Evolutionary conservation across 1,140 invertebrate genomes (phyloP).

Genomic region (Harpegnathos saltator): DNA sequence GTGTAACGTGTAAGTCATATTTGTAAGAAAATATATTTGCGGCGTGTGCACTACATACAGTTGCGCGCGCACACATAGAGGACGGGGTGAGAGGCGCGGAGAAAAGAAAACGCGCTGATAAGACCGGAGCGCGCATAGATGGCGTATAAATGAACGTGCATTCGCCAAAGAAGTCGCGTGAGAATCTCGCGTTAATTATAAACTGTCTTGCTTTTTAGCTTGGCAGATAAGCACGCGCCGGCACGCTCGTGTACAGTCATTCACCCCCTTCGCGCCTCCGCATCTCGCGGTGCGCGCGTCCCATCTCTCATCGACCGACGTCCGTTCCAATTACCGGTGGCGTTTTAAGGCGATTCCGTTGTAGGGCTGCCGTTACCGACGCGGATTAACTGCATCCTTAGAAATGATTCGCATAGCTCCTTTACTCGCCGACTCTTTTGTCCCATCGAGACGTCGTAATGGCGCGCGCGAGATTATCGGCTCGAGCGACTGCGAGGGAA

Average conservation of each 20-base stretch:
- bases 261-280: constrained; percentile 43
- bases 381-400: constrained; percentile 80
- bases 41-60: not conserved
- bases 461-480: constrained; percentile 48
- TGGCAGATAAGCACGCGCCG: constrained; percentile 58
- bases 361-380: constrained; percentile 82
- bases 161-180: constrained; percentile 60
- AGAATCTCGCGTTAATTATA: constrained; percentile 61
- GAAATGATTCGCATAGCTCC: constrained; percentile 68
- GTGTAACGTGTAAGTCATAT: not conserved
- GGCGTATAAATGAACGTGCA: constrained; percentile 57
- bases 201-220: constrained; percentile 60
- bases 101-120: constrained; percentile 62
- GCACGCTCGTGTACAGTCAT: constrained; percentile 47
- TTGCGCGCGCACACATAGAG: too few species aligned
- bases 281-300: constrained; percentile 49
- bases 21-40: not conserved
- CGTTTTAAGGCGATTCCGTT: constrained; percentile 74
- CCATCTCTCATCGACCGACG: constrained; percentile 60
- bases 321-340: constrained; percentile 52
- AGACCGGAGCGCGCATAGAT: constrained; percentile 42
- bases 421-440: constrained; percentile 49
- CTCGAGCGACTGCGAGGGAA: constrained; percentile 26
- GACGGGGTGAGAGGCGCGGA: not conserved
- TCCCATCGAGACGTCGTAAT: constrained; percentile 44